Percentiles rank a stretch among this genome's conserved stretches.
phyloP scores from a whole-genome alignment of 1,140 invertebrate genomes.

The Aradophagus sp. region DNA sequence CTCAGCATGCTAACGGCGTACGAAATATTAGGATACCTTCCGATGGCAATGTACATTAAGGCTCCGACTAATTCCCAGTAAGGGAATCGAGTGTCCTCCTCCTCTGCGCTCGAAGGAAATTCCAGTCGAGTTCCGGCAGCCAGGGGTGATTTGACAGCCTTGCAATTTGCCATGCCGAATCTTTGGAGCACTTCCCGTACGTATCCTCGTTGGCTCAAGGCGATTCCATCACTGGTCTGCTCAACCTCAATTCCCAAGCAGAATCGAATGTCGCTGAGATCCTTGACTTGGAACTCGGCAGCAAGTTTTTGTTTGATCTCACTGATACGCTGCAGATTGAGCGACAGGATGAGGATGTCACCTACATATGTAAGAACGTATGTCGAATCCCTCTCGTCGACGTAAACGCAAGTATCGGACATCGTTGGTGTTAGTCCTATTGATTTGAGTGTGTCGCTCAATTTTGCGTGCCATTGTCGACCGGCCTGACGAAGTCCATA shows the following conservation, averaged over 20 bases:
- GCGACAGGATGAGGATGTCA: constrained; percentile 62
- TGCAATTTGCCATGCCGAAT: constrained; percentile 10
- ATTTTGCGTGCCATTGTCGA: background rate
- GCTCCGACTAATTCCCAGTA: constrained; percentile 62
- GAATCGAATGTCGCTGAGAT: constrained; percentile 11
- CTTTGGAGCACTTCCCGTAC: constrained; percentile 1
- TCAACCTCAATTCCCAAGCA: constrained; percentile 27
- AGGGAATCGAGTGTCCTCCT: background rate
- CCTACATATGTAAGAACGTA: constrained; percentile 63
- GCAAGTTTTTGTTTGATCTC: constrained; percentile 6
- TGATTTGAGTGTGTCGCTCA: constrained; percentile 6
- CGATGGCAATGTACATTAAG: constrained; percentile 62
- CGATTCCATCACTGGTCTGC: background rate
- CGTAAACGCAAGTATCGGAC: constrained; percentile 6
- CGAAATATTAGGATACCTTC: constrained; percentile 65
- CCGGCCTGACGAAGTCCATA: constrained; percentile 67
- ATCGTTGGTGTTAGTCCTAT: constrained; percentile 30
- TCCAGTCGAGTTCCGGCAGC: background rate
- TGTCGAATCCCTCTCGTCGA: background rate
- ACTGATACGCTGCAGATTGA: constrained; percentile 13
- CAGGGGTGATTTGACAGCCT: constrained; percentile 1
- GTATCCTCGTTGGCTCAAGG: constrained; percentile 6
- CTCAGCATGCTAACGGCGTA: constrained; percentile 59
- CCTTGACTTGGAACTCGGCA: constrained; percentile 18
- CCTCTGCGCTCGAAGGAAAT: background rate